These are phyloP conservation scores for Steinernema khuongi DNA, from an alignment of 1,140 invertebrate species.

Conservation along the genomic window DNA sequence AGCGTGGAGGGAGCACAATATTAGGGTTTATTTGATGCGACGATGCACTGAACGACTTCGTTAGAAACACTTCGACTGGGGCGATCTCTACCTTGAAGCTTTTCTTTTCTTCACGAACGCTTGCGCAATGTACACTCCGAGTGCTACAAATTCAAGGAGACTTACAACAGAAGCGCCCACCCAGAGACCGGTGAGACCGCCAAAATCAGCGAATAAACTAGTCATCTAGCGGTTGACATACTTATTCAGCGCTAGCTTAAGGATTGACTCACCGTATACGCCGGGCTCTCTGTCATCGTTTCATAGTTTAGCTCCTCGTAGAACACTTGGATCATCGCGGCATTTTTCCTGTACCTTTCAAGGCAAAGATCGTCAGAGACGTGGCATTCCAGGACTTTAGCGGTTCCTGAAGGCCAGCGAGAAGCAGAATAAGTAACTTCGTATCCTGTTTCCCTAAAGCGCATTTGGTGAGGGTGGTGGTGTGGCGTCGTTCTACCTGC, in stretches of 20 bases:
- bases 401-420: slow-evolving; percentile 57
- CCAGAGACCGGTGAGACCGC: slow-evolving; percentile 56
- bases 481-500: slow-evolving; percentile 38
- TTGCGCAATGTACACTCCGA: slow-evolving; percentile 40
- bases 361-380: slow-evolving; percentile 51
- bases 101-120: slow-evolving; percentile 38
- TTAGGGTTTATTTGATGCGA: slow-evolving; percentile 21
- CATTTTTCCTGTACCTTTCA: slow-evolving; percentile 57
- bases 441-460: slow-evolving; percentile 55
- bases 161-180: slow-evolving; percentile 57
- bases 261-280: slow-evolving; percentile 44
- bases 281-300: slow-evolving; percentile 51
- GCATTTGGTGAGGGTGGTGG: background rate
- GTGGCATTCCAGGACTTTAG: slow-evolving; percentile 56
- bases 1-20: slow-evolving; percentile 22
- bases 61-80: slow-evolving; percentile 11
- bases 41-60: slow-evolving; percentile 24
- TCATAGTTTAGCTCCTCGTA: slow-evolving; percentile 58
- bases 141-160: slow-evolving; percentile 49
- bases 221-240: slow-evolving; percentile 36
- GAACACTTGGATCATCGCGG: slow-evolving; percentile 58
- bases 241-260: background rate
- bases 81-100: slow-evolving; percentile 29
- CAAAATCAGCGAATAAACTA: slow-evolving; percentile 53
- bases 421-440: slow-evolving; percentile 57